phyloP scores from a whole-genome alignment of 2,888 invertebrate species.

The Caenorhabditis uteleia region DNA sequence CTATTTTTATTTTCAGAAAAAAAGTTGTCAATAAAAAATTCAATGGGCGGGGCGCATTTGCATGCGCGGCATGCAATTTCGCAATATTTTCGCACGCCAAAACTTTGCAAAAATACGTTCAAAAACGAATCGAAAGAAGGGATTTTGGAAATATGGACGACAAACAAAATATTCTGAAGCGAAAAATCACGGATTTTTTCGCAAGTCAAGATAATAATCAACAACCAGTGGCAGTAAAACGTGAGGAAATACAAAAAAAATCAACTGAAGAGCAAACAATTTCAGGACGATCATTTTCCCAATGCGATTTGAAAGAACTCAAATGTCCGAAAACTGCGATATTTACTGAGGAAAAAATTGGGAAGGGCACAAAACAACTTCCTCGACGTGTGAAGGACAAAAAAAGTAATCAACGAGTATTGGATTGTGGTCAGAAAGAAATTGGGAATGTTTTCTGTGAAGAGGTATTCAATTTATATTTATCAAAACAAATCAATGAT shows the following conservation, averaged over 20 bases:
- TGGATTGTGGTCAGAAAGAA: constrained; percentile 21
- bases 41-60: too few species aligned
- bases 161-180: constrained; percentile 4
- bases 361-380: too few species aligned
- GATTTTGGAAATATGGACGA: too few species aligned
- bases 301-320: neutral
- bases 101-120: too few species aligned
- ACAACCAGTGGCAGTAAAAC: neutral
- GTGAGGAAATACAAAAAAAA: neutral
- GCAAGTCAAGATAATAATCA: neutral
- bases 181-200: constrained; percentile 15
- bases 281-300: neutral
- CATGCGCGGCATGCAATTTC: too few species aligned
- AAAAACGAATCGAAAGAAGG: too few species aligned
- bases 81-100: too few species aligned
- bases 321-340: constrained; percentile 25
- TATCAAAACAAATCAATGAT: neutral
- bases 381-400: too few species aligned
- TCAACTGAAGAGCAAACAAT: neutral
- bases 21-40: too few species aligned
- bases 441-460: constrained; percentile 19
- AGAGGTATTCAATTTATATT: constrained; percentile 8
- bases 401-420: constrained; percentile 12
- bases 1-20: too few species aligned
- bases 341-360: neutral